Evolutionary conservation across 2,797 vertebrate species (phyloP).

Genomic region (Sebastes vulpes): DNA sequence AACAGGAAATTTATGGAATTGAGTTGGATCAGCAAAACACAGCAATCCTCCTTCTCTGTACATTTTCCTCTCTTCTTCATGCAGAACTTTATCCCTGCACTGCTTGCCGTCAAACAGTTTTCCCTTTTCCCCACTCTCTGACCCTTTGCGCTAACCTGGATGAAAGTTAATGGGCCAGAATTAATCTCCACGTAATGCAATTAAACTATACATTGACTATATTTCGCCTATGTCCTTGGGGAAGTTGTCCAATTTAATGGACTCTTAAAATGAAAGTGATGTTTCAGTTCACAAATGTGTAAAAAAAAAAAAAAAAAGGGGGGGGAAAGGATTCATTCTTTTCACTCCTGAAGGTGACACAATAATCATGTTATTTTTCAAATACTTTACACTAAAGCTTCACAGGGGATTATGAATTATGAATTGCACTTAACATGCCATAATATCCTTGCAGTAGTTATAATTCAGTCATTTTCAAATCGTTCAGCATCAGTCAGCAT

Average conservation of each 20-base stretch:
- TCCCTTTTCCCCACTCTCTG: slow-evolving; percentile 67
- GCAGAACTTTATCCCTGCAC: slow-evolving; percentile 35
- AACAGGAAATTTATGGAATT: slow-evolving; percentile 60
- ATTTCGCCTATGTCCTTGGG: slow-evolving; percentile 80
- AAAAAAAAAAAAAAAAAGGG: slow-evolving; percentile 21
- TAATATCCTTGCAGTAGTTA: slow-evolving; percentile 25
- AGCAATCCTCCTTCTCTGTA: neutral
- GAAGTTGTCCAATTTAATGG: slow-evolving; percentile 82
- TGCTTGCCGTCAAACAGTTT: slow-evolving; percentile 69
- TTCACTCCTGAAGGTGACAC: slow-evolving; percentile 63
- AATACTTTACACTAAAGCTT: slow-evolving; percentile 7
- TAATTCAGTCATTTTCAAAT: slow-evolving; percentile 15
- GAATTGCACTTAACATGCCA: slow-evolving; percentile 25
- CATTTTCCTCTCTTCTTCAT: slow-evolving; percentile 31
- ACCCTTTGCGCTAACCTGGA: slow-evolving; percentile 80
- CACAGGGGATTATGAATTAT: slow-evolving; percentile 2
- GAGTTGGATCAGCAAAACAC: slow-evolving; percentile 49
- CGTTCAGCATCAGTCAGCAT: slow-evolving; percentile 10
- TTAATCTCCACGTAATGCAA: slow-evolving; percentile 86
- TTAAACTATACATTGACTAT: slow-evolving; percentile 86
- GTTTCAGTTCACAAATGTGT: slow-evolving; percentile 78
- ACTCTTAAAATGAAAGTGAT: slow-evolving; percentile 81
- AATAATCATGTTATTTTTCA: slow-evolving; percentile 36
- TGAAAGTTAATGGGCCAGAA: slow-evolving; percentile 87
- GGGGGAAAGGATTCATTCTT: slow-evolving; percentile 37